A percentile compares a stretch with the other conserved stretches of the same genome.
Conservation (phyloP, 2,113 vertebrate species). For the Cervus canadensis region DNA sequence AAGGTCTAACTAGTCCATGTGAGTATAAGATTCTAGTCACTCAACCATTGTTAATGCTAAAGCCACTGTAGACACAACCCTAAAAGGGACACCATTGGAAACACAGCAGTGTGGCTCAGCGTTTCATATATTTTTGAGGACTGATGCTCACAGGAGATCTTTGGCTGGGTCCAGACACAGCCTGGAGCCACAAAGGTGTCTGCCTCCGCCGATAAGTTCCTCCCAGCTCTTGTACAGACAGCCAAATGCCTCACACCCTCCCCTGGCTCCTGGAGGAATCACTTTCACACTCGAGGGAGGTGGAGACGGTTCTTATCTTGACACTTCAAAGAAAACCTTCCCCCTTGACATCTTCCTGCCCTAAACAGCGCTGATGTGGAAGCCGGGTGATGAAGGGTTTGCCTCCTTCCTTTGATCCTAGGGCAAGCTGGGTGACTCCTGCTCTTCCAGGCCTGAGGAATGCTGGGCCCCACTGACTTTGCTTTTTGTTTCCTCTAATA, state of each 20-base stretch:
- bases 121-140: neutral
- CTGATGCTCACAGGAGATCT: neutral
- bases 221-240: neutral
- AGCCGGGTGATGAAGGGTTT: slow-evolving; percentile 57
- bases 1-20: neutral
- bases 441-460: slow-evolving; percentile 17
- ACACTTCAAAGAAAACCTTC: slow-evolving; percentile 76
- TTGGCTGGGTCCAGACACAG: slow-evolving; percentile 10
- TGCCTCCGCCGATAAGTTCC: neutral
- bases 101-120: accelerated
- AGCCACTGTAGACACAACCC: neutral
- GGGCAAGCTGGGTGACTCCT: neutral
- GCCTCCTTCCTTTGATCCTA: slow-evolving; percentile 57
- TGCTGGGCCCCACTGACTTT: neutral
- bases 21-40: neutral
- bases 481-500: neutral
- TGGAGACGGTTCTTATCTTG: slow-evolving; percentile 73
- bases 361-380: slow-evolving; percentile 45
- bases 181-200: neutral
- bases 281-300: slow-evolving; percentile 49
- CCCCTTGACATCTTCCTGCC: slow-evolving; percentile 67
- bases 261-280: neutral
- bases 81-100: neutral
- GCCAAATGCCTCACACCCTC: neutral
- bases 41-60: accelerated